Evolutionary conservation across 2,113 vertebrate species (phyloP), one percentile per base, ranked within the genome.

Genomic region (Thamnophis sirtalis): DNA sequence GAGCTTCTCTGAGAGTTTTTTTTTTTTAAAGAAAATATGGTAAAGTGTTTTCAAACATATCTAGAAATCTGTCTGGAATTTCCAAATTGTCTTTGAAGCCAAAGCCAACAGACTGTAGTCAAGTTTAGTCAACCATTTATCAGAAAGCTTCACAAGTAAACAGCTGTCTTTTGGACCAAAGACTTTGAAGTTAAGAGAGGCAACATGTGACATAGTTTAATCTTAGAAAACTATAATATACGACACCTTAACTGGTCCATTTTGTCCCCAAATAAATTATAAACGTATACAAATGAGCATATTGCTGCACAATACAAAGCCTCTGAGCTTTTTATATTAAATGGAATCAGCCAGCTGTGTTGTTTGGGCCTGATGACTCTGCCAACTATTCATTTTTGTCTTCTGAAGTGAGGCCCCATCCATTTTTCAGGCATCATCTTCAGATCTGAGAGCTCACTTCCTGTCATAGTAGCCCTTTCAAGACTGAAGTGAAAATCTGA

Each of bases 31-130:
- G 24, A 94, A 86, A 92, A 84, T 0, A 50, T 90, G 55, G 68
- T 63, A 90, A 90, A 86, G 91, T 88, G 90, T 92, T 28, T 38
- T 93, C 87, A 89, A 84, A 91, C 92, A 49, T 86, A 86, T 84
- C 86, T 88, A 63, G 15, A 84, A 63, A 50, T 80, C 33, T 91
- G 85, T 90, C 53, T 93, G 15, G 22, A 93, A 92, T 95, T 95
- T 92, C 93, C 93, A 93, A 92, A 15, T 54, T 58, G 53, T 80
- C 93, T 96, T 93, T 86, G 93, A 95, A 96, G 95, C 93, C 84
- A 13, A 48, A 91, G 90, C 92, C 94, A 97, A 88, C 87, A 94
- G 55, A 28, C 28, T 92, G 93, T 86, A 92, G 50, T 63, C 55
- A 53, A 80, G 92, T 88, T 28, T 9, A 86, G 33, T 49, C 33